These are phyloP conservation scores for Polyodon spathula DNA, from an alignment of 2,113 vertebrate species.

Conservation along the genomic window DNA sequence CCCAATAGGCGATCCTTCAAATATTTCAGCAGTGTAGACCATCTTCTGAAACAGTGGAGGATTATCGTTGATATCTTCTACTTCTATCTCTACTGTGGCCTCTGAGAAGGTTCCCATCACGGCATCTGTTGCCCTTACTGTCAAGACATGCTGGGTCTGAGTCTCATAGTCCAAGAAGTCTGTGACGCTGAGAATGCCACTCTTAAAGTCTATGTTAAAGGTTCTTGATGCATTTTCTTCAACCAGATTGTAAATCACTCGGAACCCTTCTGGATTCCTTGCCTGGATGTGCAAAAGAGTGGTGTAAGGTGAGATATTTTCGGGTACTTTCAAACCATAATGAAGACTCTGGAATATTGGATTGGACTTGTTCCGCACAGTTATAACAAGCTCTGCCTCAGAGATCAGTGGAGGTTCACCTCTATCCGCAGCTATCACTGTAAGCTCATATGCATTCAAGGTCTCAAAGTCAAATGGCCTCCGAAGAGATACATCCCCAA, in stretches of 20 bases:
- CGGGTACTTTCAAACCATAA: slow-evolving; percentile 80
- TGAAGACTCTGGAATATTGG: slow-evolving; percentile 84
- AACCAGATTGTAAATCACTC: slow-evolving; percentile 85
- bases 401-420: slow-evolving; percentile 61
- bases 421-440: slow-evolving; percentile 72
- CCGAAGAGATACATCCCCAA: slow-evolving; percentile 82
- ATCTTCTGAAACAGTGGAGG: slow-evolving; percentile 68
- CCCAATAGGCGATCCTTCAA: slow-evolving; percentile 67
- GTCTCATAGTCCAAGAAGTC: slow-evolving; percentile 84
- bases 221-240: slow-evolving; percentile 72
- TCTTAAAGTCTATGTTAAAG: slow-evolving; percentile 87
- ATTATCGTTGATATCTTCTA: slow-evolving; percentile 91
- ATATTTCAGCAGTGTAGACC: slow-evolving; percentile 53
- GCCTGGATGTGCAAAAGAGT: slow-evolving; percentile 90
- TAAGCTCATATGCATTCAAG: slow-evolving; percentile 77
- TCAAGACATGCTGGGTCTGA: slow-evolving; percentile 64
- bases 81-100: slow-evolving; percentile 77
- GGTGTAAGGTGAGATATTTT: slow-evolving; percentile 78
- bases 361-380: slow-evolving; percentile 82
- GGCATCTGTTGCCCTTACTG: slow-evolving; percentile 80
- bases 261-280: slow-evolving; percentile 84
- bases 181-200: slow-evolving; percentile 74
- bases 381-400: slow-evolving; percentile 69
- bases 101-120: slow-evolving; percentile 81
- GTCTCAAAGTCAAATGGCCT: slow-evolving; percentile 82